Percentiles rank a stretch among this genome's conserved stretches.
Conservation (phyloP, 2,113 vertebrate genomes). For the Leucopsar rothschildi region DNA sequence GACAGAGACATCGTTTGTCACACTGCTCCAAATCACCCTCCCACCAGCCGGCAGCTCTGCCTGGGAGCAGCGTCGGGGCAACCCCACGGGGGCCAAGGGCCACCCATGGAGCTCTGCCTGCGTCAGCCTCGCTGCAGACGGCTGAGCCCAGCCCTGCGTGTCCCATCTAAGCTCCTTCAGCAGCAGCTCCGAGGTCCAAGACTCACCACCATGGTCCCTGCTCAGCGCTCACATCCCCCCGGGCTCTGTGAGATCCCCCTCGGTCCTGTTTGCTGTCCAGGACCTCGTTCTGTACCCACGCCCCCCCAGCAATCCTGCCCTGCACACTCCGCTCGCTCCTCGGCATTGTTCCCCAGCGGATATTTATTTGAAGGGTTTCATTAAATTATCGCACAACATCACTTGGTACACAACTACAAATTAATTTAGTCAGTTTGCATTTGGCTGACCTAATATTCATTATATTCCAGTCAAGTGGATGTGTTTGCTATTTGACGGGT, state of each 20-base stretch:
- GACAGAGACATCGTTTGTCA: fast-evolving
- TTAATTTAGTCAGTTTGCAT: conserved; percentile 50
- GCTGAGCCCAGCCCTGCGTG: background rate
- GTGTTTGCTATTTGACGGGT: conserved; percentile 28
- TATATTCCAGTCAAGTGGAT: conserved; percentile 24
- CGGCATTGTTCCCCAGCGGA: background rate
- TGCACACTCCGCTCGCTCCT: background rate
- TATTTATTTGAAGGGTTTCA: conserved; percentile 50
- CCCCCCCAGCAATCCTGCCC: background rate
- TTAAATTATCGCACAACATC: conserved; percentile 37
- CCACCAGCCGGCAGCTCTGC: background rate
- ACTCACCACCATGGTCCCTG: fast-evolving
- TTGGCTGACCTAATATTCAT: conserved; percentile 58
- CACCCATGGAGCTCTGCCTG: background rate
- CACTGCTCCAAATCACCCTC: fast-evolving
- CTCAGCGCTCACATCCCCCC: background rate
- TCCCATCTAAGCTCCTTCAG: background rate
- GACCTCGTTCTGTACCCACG: background rate
- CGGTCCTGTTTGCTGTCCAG: background rate
- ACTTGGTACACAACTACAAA: conserved; percentile 26
- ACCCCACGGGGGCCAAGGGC: background rate
- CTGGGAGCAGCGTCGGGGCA: fast-evolving
- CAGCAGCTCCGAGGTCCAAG: background rate
- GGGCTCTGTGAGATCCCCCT: background rate
- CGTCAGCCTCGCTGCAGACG: fast-evolving